Evolutionary conservation across 2,797 vertebrate genomes (phyloP).

Genomic region (Glossophaga mutica): DNA sequence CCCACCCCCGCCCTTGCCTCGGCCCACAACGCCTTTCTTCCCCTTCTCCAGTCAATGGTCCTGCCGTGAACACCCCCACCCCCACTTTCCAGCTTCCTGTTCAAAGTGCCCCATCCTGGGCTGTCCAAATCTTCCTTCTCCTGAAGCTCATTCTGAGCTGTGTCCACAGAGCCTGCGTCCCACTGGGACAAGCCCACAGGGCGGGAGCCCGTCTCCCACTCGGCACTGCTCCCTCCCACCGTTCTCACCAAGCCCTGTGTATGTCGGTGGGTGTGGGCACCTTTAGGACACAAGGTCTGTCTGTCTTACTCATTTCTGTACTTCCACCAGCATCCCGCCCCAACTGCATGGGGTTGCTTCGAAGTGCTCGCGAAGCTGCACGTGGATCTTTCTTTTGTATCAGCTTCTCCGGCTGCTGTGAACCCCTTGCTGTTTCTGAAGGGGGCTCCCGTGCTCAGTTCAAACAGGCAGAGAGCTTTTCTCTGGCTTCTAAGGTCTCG

Average conservation of each 20-base stretch:
- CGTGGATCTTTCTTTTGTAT: fast-evolving
- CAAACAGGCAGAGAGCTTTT: neutral
- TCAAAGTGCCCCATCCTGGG: neutral
- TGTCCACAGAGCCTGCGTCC: neutral
- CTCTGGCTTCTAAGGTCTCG: neutral
- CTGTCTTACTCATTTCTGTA: neutral
- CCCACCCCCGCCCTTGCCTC: neutral
- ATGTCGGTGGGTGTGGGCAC: neutral
- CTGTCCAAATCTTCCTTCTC: neutral
- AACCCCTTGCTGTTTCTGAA: neutral
- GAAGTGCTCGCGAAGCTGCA: neutral
- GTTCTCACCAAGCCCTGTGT: neutral
- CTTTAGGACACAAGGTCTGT: neutral
- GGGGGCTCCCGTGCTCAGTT: fast-evolving
- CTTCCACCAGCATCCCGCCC: neutral
- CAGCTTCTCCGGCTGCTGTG: neutral
- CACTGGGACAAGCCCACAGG: neutral
- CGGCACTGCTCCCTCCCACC: neutral
- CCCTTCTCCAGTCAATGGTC: neutral
- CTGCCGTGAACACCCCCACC: neutral
- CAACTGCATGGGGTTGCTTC: neutral
- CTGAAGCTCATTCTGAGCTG: neutral
- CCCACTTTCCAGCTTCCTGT: neutral
- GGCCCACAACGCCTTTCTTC: neutral
- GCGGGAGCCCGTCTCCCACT: neutral